Base-by-base conservation (phyloP, 2,797 vertebrate species). In the Xiphophorus birchmanni region DNA sequence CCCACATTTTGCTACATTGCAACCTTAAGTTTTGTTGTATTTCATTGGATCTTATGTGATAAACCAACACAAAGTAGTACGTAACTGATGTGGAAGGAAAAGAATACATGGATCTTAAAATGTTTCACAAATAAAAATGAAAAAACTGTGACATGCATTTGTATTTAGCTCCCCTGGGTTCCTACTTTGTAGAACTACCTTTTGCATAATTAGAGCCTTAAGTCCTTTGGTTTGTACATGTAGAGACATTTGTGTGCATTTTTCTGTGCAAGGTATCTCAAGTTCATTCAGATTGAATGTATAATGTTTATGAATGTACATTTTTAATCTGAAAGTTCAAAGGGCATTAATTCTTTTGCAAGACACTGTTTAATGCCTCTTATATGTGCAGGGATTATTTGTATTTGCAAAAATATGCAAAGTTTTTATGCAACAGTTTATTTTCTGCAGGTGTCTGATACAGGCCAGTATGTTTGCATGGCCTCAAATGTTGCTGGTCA, bases 381-480 rank as follows among this genome's bases (percentile, higher is more conserved):
- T 7, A 15, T 29, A 42, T n/a, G 32, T 75, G 32, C 35, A 47
- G 18, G 58, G 17, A 18, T 35, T 6, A 8, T 23, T 44, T 58
- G 7, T 21, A 26, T 50, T 63, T 1, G 0, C 40, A 47, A 60
- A 11, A n/a, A 29, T 50, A 54, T 1, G 0, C 40, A 48, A 60
- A 56, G 54, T 0, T 40, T 5, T 56, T 63, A 69, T 35, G 7
- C 2, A 54, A 65, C 17, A 48, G 10, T 26, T 10, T 75, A 29
- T 74, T 76, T 77, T 90, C 78, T 93, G 85, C 92, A 99, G 99
- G 96, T 99, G 44, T 98, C 98, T 94, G 97, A 99, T 93, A 98
- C 96, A 0, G 99, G 98, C 82, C 97, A 99, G 21, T 99, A 99
- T 79, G 96, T 97, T 76, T 99, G 99, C 93, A 98, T 97, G 92